Evolutionary conservation across 23 tunicate genomes (phyloP), one percentile per base, ranked within the genome.

Genomic region (Ascidia mentula): DNA sequence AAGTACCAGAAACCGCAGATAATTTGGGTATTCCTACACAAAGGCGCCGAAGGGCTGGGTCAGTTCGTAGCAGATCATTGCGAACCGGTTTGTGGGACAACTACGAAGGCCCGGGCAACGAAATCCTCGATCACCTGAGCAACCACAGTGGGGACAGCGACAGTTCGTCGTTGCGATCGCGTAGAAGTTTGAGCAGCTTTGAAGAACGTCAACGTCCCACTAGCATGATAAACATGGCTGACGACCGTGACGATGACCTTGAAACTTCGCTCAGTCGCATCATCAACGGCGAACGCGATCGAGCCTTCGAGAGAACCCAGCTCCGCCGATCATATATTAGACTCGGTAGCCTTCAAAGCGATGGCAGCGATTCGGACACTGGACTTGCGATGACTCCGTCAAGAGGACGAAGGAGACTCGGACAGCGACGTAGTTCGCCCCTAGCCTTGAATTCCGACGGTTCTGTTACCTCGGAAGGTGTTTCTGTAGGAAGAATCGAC

Each of bases 271-370:
- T 86, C 46, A 78, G 73, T 53, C 82, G 40, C n/a, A 78, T 86
- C 59, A 78, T 72, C 15, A 73, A 32, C 18, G 45, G 80, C 35
- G 84, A 86, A 37, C 84, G 90, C 37, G 69, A 70, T 17, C 72
- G 90, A 40, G 46, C 79, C 32, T 86, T 86, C 30, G 80, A 86
- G 40, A 40, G 90, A 35, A 86, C 90, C 6, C 90, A 86, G 60
- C 60, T 86, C 26, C 74, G 90, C 4, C 37, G 90, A 37, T 86
- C 90, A 3, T 86, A 86, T 33, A 78, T 78, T 28, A 74, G 84
- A 0, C 61, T 79, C 4, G 79, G 79, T 37, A 69, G 36, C 4
- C 34, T 32, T 4, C 72, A 33, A 18, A 37, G 34, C 38, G 46
- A 37, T 33, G 74, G 59, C 2, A 24, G 46, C 46, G 82, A 79